Base-by-base conservation (phyloP, 2,888 invertebrate species). In the Helobdella robusta region DNA sequence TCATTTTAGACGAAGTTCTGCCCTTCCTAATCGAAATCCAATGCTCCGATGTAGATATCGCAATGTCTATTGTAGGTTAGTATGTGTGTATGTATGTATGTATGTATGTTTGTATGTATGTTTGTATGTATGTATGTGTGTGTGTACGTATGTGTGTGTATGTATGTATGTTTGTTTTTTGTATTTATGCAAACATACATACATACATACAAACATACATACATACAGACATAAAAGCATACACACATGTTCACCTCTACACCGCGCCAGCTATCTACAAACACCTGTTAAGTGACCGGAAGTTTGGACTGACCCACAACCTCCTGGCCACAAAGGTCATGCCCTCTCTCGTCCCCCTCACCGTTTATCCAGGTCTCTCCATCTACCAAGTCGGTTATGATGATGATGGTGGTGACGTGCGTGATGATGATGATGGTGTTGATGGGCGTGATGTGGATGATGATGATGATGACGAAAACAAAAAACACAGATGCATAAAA, bases 261-360 rank as follows among this genome's bases (percentile, higher is more conserved):
- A 5, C 44, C 28, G 6, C 36, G 28, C 6, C 62, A 94, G 94
- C 88, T 81, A 89, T 94, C 76, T 94, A 93, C 83, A 87, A 89
- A 75, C 84, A 88, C 75, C 87, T 94, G 87, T 83, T 94, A 73
- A 85, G 86, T 77, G 92, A 94, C 80, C 89, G 88, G 79, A 89
- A 87, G 76, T 93, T 89, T 79, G 92, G 91, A 48, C 82, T 95
- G 72, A 89, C 89, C 2, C 87, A 91, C 59, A 90, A 87, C 77
- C 83, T 92, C 74, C 89, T 95, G 86, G 94, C 94, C 6, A 91
- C 89, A 15, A 86, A 89, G 76, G 90, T 93, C 74, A 88, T 95
- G 85, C 95, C 94, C 6, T 85, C 89, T 18, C 83, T 95, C 64
- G 86, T 92, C 66, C 94, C 94, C 25, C 91, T 91, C 78, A 89